Evolutionary conservation across 2,888 invertebrate species (phyloP).

Genomic region (Napeogenes sylphis): DNA sequence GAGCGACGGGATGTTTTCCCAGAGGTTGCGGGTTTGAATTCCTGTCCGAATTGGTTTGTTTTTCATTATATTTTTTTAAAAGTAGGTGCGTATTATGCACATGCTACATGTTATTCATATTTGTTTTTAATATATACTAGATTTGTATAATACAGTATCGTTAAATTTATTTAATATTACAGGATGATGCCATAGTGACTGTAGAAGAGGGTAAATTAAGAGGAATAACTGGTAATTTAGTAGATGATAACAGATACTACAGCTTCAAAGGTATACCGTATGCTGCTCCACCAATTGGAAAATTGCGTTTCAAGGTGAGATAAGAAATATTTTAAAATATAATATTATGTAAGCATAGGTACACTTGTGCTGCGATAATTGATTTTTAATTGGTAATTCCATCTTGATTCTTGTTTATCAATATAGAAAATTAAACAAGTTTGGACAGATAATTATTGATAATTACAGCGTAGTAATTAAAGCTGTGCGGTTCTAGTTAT

Average conservation of each 20-base stretch:
- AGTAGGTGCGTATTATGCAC: too few relatives aligned
- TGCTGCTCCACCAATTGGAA: slow-evolving; percentile 67
- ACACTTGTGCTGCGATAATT: too few relatives aligned
- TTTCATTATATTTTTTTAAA: too few relatives aligned
- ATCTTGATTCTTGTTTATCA: too few relatives aligned
- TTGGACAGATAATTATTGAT: background rate
- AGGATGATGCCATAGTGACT: slow-evolving; percentile 70
- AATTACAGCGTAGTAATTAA: background rate
- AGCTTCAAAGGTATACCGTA: slow-evolving; percentile 71
- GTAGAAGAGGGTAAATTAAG: slow-evolving; percentile 49
- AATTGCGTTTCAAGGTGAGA: slow-evolving; percentile 72
- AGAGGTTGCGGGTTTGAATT: too few relatives aligned
- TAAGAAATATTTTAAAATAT: background rate
- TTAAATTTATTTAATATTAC: slow-evolving; percentile 51
- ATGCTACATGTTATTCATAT: too few relatives aligned
- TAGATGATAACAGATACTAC: slow-evolving; percentile 45
- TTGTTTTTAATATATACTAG: too few relatives aligned
- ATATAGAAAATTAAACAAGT: background rate
- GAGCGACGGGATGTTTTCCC: too few relatives aligned
- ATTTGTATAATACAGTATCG: background rate
- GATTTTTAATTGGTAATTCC: too few relatives aligned
- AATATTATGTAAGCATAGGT: slow-evolving; percentile 11
- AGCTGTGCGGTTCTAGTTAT: background rate
- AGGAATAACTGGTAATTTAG: slow-evolving; percentile 42
- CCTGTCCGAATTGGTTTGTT: too few relatives aligned